These are phyloP conservation scores for Drosophila macrospina DNA, from an alignment of 2,888 invertebrate genomes.

Conservation along the genomic window DNA sequence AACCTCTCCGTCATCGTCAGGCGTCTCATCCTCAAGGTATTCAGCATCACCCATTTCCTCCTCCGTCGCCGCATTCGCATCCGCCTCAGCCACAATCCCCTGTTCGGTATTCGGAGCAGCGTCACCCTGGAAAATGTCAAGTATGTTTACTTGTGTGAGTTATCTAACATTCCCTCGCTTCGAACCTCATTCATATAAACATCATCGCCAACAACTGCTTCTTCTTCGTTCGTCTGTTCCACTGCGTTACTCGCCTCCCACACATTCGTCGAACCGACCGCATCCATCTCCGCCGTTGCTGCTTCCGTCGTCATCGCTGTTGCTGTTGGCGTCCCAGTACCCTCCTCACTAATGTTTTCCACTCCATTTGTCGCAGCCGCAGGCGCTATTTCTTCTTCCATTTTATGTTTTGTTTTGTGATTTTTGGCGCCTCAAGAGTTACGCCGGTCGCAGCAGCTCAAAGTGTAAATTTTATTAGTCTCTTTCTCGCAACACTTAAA, in stretches of 20 bases:
- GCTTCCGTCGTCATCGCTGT: not conserved
- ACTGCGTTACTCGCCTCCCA: conserved; percentile 29
- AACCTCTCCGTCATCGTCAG: conserved; percentile 38
- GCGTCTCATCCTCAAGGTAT: conserved; percentile 61
- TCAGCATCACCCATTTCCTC: conserved; percentile 62
- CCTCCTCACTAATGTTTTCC: conserved; percentile 23
- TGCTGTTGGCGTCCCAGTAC: not conserved
- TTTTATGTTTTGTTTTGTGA: conserved; percentile 26
- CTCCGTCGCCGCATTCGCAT: conserved; percentile 20
- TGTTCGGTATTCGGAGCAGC: conserved; percentile 15
- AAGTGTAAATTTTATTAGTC: conserved; percentile 3
- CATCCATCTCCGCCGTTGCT: not conserved
- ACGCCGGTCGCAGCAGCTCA: conserved; percentile 39
- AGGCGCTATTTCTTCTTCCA: conserved; percentile 60
- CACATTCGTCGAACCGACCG: conserved; percentile 7
- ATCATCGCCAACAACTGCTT: conserved; percentile 30
- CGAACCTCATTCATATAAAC: conserved; percentile 65
- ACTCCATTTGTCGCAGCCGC: conserved; percentile 52
- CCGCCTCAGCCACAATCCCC: conserved; percentile 1
- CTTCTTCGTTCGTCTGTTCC: conserved; percentile 12
- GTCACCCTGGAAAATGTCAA: conserved; percentile 50
- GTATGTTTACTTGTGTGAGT: conserved; percentile 29
- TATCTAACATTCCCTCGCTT: conserved; percentile 13
- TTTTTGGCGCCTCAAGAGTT: conserved; percentile 53
- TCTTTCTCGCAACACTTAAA: conserved; percentile 8